Percentiles rank a stretch among this genome's conserved stretches.
Evolutionary conservation across 2,797 vertebrate genomes (phyloP).

Genomic region (Phataginus tetradactyla): DNA sequence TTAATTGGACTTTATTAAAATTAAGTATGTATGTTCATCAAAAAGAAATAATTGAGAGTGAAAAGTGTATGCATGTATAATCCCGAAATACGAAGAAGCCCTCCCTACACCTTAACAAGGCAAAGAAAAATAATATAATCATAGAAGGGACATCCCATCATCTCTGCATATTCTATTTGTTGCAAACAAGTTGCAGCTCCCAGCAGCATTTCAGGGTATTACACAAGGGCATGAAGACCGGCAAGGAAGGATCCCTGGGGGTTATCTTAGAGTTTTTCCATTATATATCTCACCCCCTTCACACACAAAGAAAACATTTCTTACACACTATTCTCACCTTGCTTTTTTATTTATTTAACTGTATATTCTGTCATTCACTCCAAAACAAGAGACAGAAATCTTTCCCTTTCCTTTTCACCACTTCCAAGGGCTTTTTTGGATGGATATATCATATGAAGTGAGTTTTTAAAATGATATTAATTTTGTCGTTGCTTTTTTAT

Average conservation of each 20-base stretch:
- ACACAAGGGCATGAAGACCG: not conserved
- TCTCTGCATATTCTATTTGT: not conserved
- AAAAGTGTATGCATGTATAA: not conserved
- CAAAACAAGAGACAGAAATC: not conserved
- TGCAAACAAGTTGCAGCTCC: not conserved
- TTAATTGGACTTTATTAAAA: not conserved
- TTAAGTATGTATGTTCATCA: not conserved
- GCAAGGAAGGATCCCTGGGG: not conserved
- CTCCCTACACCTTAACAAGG: not conserved
- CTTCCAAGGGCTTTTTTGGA: not conserved
- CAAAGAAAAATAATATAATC: not conserved
- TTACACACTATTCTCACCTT: not conserved
- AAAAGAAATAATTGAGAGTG: not conserved
- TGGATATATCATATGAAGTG: not conserved
- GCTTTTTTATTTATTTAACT: not conserved
- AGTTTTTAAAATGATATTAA: not conserved
- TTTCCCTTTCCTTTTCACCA: not conserved
- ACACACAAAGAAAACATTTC: not conserved
- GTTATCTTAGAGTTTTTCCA: not conserved
- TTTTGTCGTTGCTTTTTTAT: not conserved
- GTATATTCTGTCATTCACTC: not conserved
- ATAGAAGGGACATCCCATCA: not conserved
- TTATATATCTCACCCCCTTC: too few species aligned
- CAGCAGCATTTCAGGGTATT: not conserved
- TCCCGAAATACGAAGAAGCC: not conserved